Evolutionary conservation across 2,797 vertebrate genomes (phyloP), one percentile per base, ranked within the genome.

Genomic region (Acipenser oxyrinchus): DNA sequence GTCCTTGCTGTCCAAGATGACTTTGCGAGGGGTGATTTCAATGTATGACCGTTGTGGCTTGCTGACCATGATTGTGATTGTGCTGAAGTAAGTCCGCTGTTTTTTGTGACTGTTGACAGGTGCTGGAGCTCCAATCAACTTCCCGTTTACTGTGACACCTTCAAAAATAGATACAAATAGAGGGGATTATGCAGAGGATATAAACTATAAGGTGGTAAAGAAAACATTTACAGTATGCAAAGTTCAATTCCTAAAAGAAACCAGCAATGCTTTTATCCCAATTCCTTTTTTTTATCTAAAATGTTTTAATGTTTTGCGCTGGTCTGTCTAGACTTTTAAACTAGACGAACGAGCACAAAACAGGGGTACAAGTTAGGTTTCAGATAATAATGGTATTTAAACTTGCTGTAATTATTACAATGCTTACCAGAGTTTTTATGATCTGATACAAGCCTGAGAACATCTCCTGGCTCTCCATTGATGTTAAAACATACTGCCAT

Each of bases 401-500:
- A 37, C 23, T 37, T 37, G 23, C 1, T 37, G 2, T 37, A 3
- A 3, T 37, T 37, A 37, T 37, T 37, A 37, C 23, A 37, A 37
- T 37, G 23, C 84, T 84, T 76, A 98, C 96, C 96, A 0, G 96
- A 97, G 73, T 88, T 49, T 52, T 77, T 83, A 65, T 97, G 93
- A 73, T 99, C 96, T 0, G 95, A 94, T 58, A 99, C 91, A 55
- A 99, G 84, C 57, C 91, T 79, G 3, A 99, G 90, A 74, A 98
- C 81, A 70, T 98, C 89, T 6, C 96, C 94, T 0, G 96, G 93
- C 50, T 96, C 86, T 37, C 96, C 96, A 0, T 99, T 97, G 49
- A 99, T 97, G 81, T 98, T 98, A 79, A 99, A 99, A 80, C 96
- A 99, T 74, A 96, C 86, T 0, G 93, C 93, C 69, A 97, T 83